Percentiles rank a stretch among this genome's conserved stretches.
Evolutionary conservation across 2,797 vertebrate species (phyloP).

Genomic region (Synaphobranchus kaupii): DNA sequence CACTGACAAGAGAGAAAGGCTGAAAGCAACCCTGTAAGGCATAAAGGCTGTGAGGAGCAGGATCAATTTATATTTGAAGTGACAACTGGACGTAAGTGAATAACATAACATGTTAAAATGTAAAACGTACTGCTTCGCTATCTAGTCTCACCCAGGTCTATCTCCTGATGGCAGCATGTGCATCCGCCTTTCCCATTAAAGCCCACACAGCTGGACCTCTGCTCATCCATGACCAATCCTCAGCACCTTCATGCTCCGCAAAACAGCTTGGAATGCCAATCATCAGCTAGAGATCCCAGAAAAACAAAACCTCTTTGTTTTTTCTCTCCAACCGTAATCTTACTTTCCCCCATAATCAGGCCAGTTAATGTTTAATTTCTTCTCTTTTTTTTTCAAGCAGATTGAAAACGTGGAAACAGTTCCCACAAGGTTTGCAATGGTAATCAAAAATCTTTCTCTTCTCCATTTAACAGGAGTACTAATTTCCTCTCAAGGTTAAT

Average conservation of each 20-base stretch:
- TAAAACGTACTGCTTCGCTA: neutral
- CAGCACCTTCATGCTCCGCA: neutral
- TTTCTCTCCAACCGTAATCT: neutral
- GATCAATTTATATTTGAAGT: neutral
- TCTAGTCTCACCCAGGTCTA: neutral
- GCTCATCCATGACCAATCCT: constrained; percentile 14
- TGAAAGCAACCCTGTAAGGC: constrained; percentile 2
- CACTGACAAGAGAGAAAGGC: neutral
- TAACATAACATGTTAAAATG: constrained; percentile 9
- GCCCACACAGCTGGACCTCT: constrained; percentile 15
- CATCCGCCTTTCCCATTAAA: neutral
- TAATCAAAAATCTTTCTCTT: constrained; percentile 81
- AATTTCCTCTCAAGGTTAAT: constrained; percentile 81
- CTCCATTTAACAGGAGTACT: constrained; percentile 77
- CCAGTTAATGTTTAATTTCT: constrained; percentile 16
- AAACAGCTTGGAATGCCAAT: constrained; percentile 6
- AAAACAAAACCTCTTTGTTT: neutral
- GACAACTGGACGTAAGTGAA: neutral
- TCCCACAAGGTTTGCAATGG: constrained; percentile 71
- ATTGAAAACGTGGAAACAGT: constrained; percentile 64
- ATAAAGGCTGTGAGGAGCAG: neutral
- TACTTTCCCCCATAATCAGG: neutral
- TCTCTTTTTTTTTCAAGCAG: constrained; percentile 64
- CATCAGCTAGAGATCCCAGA: neutral
- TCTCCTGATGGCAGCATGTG: neutral